Evolutionary conservation across 2,888 invertebrate species (phyloP).

Genomic region (Lumbricus terrestris): DNA sequence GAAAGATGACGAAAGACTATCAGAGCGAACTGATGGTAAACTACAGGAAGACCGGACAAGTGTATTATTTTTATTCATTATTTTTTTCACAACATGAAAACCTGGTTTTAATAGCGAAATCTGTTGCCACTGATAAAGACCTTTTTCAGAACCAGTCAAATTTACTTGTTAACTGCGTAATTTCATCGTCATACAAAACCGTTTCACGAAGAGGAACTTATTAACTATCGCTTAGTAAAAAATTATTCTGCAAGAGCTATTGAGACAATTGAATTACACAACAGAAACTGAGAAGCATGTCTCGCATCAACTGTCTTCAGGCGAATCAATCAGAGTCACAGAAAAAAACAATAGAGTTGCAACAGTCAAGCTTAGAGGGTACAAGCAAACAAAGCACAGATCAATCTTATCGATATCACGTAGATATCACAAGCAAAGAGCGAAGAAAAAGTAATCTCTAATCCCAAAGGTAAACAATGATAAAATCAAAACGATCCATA

Average conservation of each 20-base stretch:
- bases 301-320: not conserved
- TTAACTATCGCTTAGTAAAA: not conserved
- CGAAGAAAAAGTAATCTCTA: not conserved
- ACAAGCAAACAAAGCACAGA: not conserved
- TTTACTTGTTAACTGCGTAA: not conserved
- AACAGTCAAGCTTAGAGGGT: not conserved
- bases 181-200: not conserved
- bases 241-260: not conserved
- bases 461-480: not conserved
- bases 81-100: not conserved
- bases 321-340: too few relatives aligned
- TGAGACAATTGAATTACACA: not conserved
- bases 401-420: not conserved
- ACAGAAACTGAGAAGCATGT: not conserved
- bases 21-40: too few relatives aligned
- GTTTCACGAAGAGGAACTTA: not conserved
- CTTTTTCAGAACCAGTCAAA: too few relatives aligned
- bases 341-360: not conserved
- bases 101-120: too few relatives aligned
- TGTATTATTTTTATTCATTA: too few relatives aligned
- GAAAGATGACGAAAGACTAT: too few relatives aligned
- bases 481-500: too few relatives aligned
- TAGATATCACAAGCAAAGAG: not conserved
- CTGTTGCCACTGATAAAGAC: too few relatives aligned
- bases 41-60: too few relatives aligned